Conservation (phyloP, 2,113 vertebrate genomes). For the Oreochromis tanganicae region DNA sequence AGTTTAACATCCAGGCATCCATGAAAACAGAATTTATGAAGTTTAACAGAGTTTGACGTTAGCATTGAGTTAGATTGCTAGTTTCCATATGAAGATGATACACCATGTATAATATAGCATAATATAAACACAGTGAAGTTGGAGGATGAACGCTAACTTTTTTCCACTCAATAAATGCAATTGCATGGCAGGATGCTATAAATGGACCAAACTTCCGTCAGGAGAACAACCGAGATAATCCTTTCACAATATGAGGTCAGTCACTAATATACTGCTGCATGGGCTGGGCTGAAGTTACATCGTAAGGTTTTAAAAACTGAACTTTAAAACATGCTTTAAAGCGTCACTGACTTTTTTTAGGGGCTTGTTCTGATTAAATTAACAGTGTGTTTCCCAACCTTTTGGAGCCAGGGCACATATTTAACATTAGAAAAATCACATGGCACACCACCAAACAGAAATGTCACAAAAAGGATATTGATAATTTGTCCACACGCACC, state of each 20-base stretch:
- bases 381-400: neutral
- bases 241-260: neutral
- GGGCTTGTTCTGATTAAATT: neutral
- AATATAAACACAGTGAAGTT: neutral
- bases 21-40: neutral
- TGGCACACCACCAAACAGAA: neutral
- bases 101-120: neutral
- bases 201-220: neutral
- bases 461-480: neutral
- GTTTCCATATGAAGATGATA: neutral
- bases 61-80: neutral
- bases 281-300: neutral
- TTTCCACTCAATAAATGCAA: neutral
- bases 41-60: neutral
- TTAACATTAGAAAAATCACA: neutral
- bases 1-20: neutral
- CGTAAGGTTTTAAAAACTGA: neutral
- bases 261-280: neutral
- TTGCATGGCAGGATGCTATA: fast-evolving
- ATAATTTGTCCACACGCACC: neutral
- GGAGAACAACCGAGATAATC: neutral
- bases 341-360: neutral
- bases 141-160: neutral
- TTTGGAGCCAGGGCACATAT: neutral
- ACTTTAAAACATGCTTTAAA: neutral